Evolutionary conservation across 2,888 invertebrate species (phyloP).

Genomic region (Odontothrips loti): DNA sequence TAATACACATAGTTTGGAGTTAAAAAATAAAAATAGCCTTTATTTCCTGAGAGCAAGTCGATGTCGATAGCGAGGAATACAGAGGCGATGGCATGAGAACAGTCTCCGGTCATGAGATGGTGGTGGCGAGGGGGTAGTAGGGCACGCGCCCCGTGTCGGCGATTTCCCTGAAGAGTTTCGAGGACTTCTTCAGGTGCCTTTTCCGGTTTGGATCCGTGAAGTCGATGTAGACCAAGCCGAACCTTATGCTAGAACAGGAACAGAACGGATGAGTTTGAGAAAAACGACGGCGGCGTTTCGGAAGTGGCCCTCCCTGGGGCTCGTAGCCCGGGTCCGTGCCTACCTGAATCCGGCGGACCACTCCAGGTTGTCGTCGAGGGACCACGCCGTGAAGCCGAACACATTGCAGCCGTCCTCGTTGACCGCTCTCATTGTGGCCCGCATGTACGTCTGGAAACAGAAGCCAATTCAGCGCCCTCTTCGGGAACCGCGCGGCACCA

Average conservation of each 20-base stretch:
- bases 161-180: conserved; percentile 54
- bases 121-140: too few relatives aligned
- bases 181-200: conserved; percentile 63
- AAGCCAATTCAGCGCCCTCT: background rate
- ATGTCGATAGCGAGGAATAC: too few relatives aligned
- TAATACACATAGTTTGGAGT: too few relatives aligned
- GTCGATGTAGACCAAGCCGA: conserved; percentile 67
- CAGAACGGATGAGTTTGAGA: background rate
- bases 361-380: conserved; percentile 62
- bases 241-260: conserved; percentile 56
- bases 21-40: too few relatives aligned
- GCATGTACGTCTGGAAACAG: conserved; percentile 49
- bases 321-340: conserved; percentile 40
- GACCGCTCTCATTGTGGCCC: conserved; percentile 50
- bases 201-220: conserved; percentile 61
- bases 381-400: conserved; percentile 59
- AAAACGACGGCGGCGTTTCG: background rate
- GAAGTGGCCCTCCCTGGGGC: too few relatives aligned
- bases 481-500: background rate
- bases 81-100: too few relatives aligned
- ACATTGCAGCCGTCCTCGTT: conserved; percentile 51
- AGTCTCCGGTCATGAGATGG: too few relatives aligned
- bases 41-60: too few relatives aligned
- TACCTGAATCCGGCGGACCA: conserved; percentile 58
- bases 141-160: background rate